Conservation (phyloP, 2,888 invertebrate genomes). For the Trichacis sp. region DNA sequence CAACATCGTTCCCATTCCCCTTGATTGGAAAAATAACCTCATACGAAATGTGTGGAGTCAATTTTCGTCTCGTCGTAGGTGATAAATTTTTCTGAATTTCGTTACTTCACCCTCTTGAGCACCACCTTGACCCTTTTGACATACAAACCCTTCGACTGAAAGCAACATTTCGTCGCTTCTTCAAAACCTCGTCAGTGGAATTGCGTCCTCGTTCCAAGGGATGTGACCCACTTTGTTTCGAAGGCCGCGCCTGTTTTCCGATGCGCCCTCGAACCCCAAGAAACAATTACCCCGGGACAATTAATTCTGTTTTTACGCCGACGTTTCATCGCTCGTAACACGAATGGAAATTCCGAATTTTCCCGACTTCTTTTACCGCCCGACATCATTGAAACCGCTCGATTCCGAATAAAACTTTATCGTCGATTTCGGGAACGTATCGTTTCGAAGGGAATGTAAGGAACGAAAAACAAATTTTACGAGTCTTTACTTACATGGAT, state of each 20-base stretch:
- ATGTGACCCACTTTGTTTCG: background rate
- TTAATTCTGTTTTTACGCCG: background rate
- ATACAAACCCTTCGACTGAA: background rate
- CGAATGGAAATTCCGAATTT: background rate
- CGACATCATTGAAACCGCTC: background rate
- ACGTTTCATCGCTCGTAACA: background rate
- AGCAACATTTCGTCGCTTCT: background rate
- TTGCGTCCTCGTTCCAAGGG: background rate
- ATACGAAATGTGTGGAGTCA: background rate
- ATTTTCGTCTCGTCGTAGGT: background rate
- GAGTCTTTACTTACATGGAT: no score
- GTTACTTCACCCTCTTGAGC: background rate
- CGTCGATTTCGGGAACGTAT: no score
- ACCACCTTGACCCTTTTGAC: background rate
- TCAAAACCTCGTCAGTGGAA: background rate
- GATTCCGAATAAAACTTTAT: no score
- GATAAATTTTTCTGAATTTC: constrained; percentile 1
- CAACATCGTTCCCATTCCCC: no score
- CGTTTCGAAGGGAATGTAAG: no score
- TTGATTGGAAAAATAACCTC: no score
- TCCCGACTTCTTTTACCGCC: background rate
- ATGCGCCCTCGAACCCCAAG: no score
- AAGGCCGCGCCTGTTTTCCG: background rate
- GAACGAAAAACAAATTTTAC: no score
- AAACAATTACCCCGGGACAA: background rate